A percentile compares a stretch with the other conserved stretches of the same genome.
phyloP scores from a whole-genome alignment of 2,113 vertebrate genomes.

The Forbesichthys papilliferus region DNA sequence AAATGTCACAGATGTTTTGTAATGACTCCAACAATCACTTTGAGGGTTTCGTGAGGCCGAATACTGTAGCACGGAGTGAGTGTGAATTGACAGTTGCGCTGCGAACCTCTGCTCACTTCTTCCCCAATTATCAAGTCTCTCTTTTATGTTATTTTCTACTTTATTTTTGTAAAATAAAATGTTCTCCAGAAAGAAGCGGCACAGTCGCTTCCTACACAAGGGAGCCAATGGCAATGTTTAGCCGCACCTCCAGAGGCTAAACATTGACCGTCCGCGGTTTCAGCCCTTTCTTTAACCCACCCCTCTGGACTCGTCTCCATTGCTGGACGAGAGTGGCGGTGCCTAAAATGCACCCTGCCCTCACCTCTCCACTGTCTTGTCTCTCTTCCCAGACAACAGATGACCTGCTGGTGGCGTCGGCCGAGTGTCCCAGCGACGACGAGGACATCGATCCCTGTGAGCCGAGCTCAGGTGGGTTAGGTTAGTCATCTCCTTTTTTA shows the following conservation, averaged over 20 bases:
- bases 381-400: conserved; percentile 84
- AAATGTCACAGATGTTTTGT: conserved; percentile 63
- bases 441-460: conserved; percentile 99
- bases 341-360: conserved; percentile 28
- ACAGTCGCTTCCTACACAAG: conserved; percentile 42
- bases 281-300: conserved; percentile 37
- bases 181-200: conserved; percentile 43
- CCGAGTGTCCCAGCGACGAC: conserved; percentile 96
- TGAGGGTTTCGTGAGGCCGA: conserved; percentile 39
- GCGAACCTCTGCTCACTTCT: too few species aligned
- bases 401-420: conserved; percentile 92
- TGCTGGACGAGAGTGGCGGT: conserved; percentile 32
- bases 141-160: too few species aligned
- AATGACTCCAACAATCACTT: conserved; percentile 53
- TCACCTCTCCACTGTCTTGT: conserved; percentile 35
- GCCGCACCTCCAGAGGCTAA: conserved; percentile 56
- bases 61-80: conserved; percentile 47
- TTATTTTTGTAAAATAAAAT: not conserved
- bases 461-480: conserved; percentile 99
- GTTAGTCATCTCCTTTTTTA: conserved; percentile 95
- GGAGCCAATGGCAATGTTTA: conserved; percentile 20
- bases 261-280: conserved; percentile 43
- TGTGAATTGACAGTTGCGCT: conserved; percentile 41
- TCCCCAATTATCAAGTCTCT: too few species aligned
- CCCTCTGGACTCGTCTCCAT: conserved; percentile 29